Base-by-base conservation (phyloP, 2,113 vertebrate species). In the Pachypanchax playfairii region DNA sequence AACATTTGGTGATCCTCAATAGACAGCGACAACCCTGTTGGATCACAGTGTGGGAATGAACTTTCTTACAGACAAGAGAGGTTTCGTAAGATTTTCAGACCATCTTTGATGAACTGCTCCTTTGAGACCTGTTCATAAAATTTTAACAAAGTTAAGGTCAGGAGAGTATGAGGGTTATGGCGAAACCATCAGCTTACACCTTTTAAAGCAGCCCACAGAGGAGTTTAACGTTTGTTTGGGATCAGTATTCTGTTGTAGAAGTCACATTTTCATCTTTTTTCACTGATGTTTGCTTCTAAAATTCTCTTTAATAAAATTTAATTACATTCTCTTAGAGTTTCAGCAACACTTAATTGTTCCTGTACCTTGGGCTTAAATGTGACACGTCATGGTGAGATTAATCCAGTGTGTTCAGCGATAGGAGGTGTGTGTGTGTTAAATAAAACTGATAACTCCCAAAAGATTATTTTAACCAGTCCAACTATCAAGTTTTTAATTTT, bases 121-220 rank as follows among this genome's bases (percentile, higher is more conserved):
- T 55, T 55, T 26, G 25, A 28, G 9, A 35, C 38, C n/a, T 14
- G 10, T 28, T 38, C 7, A 56, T 56, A 41, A 26, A 41, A 31
- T 56, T 39, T 56, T 42, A n/a, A 55, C 36, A 6, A n/a, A 2
- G 36, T 15, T 41, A 22, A 41, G 52, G 22, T 55, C 35, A n/a
- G 6, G 24, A 17, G 5, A 39, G 12, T 18, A 36, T 3, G 15
- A n/a, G 15, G 8, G 35, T 41, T 39, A 55, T 41, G 14, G 13
- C 33, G 33, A 38, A 51, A 25, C 14, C 46, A 50, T 31, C 13
- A 15, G 33, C 21, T 9, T 54, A 20, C 21, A 54, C 33, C 51
- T 38, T 21, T 38, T 11, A 24, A 38, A 14, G 51, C 38, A 53
- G 21, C 50, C 7, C 26, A 20, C 26, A 12, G 13, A 6, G 33